Conservation (phyloP, 2,888 invertebrate species). For the Metellina segmentata region DNA sequence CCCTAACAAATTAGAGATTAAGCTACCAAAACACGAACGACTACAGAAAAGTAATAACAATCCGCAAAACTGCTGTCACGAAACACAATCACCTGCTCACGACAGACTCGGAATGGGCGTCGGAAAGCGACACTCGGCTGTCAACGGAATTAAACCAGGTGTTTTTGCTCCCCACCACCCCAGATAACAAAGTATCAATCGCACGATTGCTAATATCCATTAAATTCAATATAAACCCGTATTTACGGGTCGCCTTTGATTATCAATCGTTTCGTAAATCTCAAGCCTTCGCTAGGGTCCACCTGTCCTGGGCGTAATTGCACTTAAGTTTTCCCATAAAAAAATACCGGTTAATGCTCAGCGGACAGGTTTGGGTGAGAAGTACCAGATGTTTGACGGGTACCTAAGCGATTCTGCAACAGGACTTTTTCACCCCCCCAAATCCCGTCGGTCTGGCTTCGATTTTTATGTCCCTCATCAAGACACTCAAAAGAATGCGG, state of each 20-base stretch:
- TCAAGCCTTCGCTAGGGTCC: background rate
- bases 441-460: background rate
- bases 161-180: background rate
- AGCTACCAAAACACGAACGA: too few species aligned
- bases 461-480: background rate
- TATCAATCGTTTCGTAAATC: slow-evolving; percentile 15
- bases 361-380: slow-evolving; percentile 29
- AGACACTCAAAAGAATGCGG: background rate
- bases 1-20: too few species aligned
- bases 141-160: slow-evolving; percentile 9
- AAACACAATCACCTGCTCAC: background rate
- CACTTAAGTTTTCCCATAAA: slow-evolving; percentile 13
- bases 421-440: background rate
- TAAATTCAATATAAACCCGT: slow-evolving; percentile 31
- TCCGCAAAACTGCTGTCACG: background rate
- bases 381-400: slow-evolving; percentile 43
- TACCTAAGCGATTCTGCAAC: background rate
- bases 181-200: slow-evolving; percentile 9
- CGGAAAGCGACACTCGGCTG: background rate
- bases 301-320: slow-evolving; percentile 40
- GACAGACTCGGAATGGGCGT: background rate
- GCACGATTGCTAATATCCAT: slow-evolving; percentile 18
- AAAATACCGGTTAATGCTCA: slow-evolving; percentile 15
- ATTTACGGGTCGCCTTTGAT: slow-evolving; percentile 36
- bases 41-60: background rate